phyloP scores from a whole-genome alignment of 1,140 invertebrate species.

The Drosophila pachea region DNA sequence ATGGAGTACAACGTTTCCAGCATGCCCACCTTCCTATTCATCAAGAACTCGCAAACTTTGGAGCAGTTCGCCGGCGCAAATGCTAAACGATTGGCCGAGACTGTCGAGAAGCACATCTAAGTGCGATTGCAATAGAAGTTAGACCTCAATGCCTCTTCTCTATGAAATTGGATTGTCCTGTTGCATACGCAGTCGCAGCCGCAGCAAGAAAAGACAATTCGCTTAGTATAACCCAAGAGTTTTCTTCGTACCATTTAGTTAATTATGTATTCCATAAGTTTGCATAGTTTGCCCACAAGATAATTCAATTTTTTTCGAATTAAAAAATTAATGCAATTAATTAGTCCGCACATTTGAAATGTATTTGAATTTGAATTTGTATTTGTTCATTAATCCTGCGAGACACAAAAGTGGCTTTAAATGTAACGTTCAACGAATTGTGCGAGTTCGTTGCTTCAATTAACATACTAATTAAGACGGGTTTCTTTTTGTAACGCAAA shows the following conservation, averaged over 20 bases:
- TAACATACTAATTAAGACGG: conserved; percentile 36
- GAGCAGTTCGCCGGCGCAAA: conserved; percentile 90
- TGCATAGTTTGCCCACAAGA: conserved; percentile 32
- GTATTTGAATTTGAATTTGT: too few species aligned
- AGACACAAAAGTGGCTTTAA: conserved; percentile 67
- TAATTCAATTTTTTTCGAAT: too few species aligned
- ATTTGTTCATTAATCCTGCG: conserved; percentile 2
- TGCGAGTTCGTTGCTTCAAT: conserved; percentile 52
- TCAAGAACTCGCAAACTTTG: conserved; percentile 87
- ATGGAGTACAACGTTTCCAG: conserved; percentile 89
- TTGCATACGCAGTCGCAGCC: background rate
- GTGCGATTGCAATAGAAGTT: conserved; percentile 11
- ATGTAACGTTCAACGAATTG: conserved; percentile 40
- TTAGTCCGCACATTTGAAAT: conserved; percentile 3
- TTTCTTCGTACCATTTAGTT: conserved; percentile 58
- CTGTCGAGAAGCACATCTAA: conserved; percentile 53
- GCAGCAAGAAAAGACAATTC: conserved; percentile 34
- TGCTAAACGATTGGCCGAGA: conserved; percentile 82
- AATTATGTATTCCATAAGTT: conserved; percentile 67
- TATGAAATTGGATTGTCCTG: conserved; percentile 21
- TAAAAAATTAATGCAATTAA: conserved; percentile 10
- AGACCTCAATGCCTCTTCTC: conserved; percentile 14
- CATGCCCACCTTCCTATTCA: conserved; percentile 96
- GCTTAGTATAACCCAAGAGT: conserved; percentile 34
- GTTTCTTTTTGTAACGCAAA: conserved; percentile 46